Conservation (phyloP, 2,113 vertebrate genomes). For the Sapayoa aenigma region DNA sequence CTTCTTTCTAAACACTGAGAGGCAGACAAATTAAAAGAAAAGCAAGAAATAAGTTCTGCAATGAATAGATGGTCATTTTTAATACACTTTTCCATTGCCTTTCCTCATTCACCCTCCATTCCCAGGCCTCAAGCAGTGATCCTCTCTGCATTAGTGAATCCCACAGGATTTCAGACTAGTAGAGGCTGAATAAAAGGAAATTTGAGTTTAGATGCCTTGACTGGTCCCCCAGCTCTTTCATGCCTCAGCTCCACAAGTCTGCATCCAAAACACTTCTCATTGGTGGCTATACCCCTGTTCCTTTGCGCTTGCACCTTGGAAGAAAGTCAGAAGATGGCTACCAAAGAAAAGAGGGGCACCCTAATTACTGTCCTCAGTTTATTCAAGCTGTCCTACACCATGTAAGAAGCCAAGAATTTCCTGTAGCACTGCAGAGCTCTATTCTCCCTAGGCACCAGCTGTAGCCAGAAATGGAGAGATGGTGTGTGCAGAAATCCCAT, state of each 20-base stretch:
- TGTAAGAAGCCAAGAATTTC: not conserved
- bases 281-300: not conserved
- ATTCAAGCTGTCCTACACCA: not conserved
- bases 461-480: not conserved
- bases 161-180: not conserved
- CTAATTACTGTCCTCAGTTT: rapidly evolving
- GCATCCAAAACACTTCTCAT: not conserved
- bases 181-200: not conserved
- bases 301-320: not conserved
- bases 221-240: not conserved
- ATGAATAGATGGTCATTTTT: not conserved
- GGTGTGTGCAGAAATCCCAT: not conserved
- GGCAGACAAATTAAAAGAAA: constrained; percentile 39
- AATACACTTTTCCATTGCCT: not conserved
- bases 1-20: constrained; percentile 44
- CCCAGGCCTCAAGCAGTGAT: not conserved
- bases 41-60: not conserved
- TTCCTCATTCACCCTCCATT: not conserved
- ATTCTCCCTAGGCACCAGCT: not conserved
- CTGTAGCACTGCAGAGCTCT: not conserved
- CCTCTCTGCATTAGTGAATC: not conserved
- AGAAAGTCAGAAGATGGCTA: not conserved
- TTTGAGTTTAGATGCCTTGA: not conserved
- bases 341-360: not conserved
- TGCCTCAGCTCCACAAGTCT: not conserved